Conservation (phyloP, 2,888 invertebrate genomes). For the Halictus quadricinctus region DNA sequence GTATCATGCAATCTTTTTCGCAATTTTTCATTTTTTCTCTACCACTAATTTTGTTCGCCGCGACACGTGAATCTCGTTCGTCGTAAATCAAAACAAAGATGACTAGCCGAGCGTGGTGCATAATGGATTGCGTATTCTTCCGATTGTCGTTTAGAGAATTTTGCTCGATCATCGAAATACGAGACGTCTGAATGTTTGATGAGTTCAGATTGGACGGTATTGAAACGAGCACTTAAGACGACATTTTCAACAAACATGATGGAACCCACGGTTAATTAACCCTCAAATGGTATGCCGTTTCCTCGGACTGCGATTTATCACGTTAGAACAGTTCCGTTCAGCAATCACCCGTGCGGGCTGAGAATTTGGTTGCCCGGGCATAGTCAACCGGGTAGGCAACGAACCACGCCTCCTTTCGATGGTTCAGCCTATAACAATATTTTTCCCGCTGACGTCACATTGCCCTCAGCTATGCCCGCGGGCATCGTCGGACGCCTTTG, state of each 20-base stretch:
- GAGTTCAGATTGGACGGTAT: background rate
- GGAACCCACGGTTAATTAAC: background rate
- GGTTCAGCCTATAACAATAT: too few species aligned
- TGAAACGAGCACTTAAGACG: background rate
- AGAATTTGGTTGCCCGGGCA: too few species aligned
- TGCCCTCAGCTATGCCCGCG: too few species aligned
- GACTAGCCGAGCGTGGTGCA: constrained; percentile 43
- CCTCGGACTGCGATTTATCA: too few species aligned
- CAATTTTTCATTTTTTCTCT: background rate
- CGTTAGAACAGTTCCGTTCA: too few species aligned
- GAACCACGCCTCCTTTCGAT: too few species aligned
- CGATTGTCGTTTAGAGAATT: background rate
- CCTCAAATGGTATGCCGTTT: background rate
- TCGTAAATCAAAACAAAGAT: background rate
- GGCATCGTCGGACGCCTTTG: too few species aligned
- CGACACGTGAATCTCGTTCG: background rate
- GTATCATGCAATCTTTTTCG: constrained; percentile 27
- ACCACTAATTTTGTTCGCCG: background rate
- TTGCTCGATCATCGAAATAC: background rate
- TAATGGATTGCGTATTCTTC: constrained; percentile 37
- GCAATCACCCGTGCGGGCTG: too few species aligned
- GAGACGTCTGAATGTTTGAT: background rate
- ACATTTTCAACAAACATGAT: background rate
- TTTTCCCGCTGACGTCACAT: too few species aligned
- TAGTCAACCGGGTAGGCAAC: too few species aligned